Evolutionary conservation across 2,797 vertebrate genomes (phyloP).

Genomic region (Megaceryle alcyon): DNA sequence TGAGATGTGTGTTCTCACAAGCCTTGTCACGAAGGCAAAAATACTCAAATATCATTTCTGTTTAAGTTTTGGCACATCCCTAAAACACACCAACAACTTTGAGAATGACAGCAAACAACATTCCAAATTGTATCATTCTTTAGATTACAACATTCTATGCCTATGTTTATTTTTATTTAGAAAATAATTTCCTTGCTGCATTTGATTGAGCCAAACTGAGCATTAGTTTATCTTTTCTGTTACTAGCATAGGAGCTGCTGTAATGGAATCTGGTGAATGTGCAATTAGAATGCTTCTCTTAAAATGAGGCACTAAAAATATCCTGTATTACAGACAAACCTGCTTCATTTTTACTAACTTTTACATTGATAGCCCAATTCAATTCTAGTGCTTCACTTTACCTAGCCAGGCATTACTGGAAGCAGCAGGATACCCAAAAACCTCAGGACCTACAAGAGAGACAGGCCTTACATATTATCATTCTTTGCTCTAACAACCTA

Average conservation of each 20-base stretch:
- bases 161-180: not conserved
- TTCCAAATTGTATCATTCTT: slow-evolving; percentile 48
- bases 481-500: not conserved
- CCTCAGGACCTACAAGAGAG: not conserved
- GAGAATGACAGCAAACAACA: slow-evolving; percentile 65
- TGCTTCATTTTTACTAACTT: not conserved
- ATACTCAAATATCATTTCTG: not conserved
- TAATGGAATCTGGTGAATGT: not conserved
- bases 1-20: not conserved
- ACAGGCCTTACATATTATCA: not conserved
- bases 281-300: not conserved
- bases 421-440: not conserved
- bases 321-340: not conserved
- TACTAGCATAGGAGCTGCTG: not conserved
- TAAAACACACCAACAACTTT: slow-evolving; percentile 36
- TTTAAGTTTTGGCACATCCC: slow-evolving; percentile 30
- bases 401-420: not conserved
- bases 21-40: not conserved
- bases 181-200: not conserved
- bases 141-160: slow-evolving; percentile 54
- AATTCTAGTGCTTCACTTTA: not conserved
- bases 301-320: not conserved
- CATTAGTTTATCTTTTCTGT: not conserved
- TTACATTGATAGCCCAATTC: not conserved
- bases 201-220: not conserved